phyloP scores from a whole-genome alignment of 2,888 invertebrate genomes.

The Nesidiocoris tenuis region DNA sequence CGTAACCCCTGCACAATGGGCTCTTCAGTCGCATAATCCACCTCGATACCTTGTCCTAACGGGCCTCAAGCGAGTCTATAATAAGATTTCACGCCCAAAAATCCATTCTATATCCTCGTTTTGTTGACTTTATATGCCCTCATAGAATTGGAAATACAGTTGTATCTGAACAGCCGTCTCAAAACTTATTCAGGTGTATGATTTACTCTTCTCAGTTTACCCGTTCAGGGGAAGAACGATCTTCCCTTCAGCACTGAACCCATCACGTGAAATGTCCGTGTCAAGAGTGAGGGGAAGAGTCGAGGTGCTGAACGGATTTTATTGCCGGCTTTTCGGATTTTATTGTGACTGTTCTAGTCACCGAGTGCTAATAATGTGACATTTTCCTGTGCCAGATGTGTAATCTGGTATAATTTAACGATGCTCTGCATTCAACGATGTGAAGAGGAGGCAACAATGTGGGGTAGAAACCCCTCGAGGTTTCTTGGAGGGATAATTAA shows the following conservation, averaged over 20 bases:
- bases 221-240: not conserved
- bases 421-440: not conserved
- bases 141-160: conserved; percentile 28
- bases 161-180: conserved; percentile 24
- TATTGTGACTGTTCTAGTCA: too few species aligned
- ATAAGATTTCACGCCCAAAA: conserved; percentile 23
- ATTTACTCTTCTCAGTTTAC: conserved; percentile 1
- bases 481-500: too few species aligned
- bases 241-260: not conserved
- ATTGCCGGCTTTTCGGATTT: too few species aligned
- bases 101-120: not conserved
- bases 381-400: too few species aligned
- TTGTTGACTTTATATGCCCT: conserved; percentile 11
- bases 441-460: not conserved
- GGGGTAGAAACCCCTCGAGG: too few species aligned
- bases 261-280: not conserved
- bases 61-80: conserved; percentile 9
- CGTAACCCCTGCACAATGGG: not conserved
- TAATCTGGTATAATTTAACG: not conserved
- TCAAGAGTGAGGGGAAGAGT: too few species aligned
- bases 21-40: conserved; percentile 23
- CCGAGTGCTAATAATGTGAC: too few species aligned
- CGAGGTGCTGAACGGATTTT: too few species aligned
- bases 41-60: not conserved
- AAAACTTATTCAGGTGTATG: conserved; percentile 11